Evolutionary conservation across 2,888 invertebrate genomes (phyloP), one percentile per base, ranked within the genome.

Genomic region (Trilocha varians): DNA sequence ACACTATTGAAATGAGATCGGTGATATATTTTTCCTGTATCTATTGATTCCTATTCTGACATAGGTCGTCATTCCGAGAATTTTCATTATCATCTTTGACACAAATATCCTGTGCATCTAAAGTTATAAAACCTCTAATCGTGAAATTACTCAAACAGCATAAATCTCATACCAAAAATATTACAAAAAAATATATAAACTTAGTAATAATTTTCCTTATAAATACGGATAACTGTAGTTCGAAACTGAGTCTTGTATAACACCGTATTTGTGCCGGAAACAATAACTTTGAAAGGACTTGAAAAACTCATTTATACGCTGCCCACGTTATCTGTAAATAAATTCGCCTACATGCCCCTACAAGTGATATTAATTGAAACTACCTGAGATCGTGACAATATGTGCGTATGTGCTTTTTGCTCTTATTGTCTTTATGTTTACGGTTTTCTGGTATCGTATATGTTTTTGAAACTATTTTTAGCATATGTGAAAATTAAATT

Each of bases 261-360:
- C 25, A 25, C 25, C 11, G 6, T 9, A 25, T 5, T 18, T 18
- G 18, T 18, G 18, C 2, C 25, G 25, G 25, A 25, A 25, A 25
- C 25, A 2, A 1, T 25, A 25, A 25, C 25, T 5, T 25, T 25
- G 2, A 11, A 25, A 25, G 8, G 25, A 25, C 39, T 34, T 33
- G 17, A 39, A 34, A 39, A 39, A 39, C 33, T 39, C 39, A 17
- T 39, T 39, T 34, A 13, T 39, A 16, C 16, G 13, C 39, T 17
- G 13, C 39, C 39, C 39, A 39, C 39, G 34, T 39, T 16, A 9
- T 25, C 8, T 16, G 16, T 13, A 33, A 34, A 39, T 39, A 39
- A 39, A 37, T 15, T 34, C 13, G 33, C 17, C 13, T 33, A 33
- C 39, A 34, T 34, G 13, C 16, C 5, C 17, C 5, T 14, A 17